Base-by-base conservation (phyloP, 2,797 vertebrate genomes). In the Falco columbarius region DNA sequence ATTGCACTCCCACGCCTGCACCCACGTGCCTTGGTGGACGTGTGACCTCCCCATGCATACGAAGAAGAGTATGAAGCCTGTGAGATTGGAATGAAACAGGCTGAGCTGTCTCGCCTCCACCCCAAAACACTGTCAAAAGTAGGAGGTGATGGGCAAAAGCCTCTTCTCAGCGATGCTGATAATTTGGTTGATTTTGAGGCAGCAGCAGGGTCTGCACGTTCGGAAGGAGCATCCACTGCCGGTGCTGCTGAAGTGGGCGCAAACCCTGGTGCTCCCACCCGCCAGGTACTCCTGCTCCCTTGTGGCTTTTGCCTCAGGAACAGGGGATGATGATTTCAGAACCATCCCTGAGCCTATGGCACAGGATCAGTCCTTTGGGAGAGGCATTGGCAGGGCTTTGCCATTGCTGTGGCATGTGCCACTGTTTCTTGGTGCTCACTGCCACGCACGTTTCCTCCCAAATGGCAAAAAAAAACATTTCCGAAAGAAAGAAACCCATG, bases 381-480 rank as follows among this genome's bases (percentile, higher is more conserved):
- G 6, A n/a, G 27, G 54, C 42, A 44, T 52, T 1, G 1, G 27
- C 75, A 67, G 62, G 24, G 27, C 29, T 65, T 7, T 46, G 61
- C 6, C 13, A 2, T 14, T 7, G 42, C 32, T 34, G 36, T 29
- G 55, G 30, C 16, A 0, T 0, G 7, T 19, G 38, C 38, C 34
- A 2, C 0, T 0, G 34, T 30, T 38, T 38, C 42, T 10, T 22
- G 6, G 51, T 4, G 40, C 77, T 52, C 13, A 1, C 47, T 19
- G 56, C 26, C 14, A 1, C 3, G 1, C 0, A 1, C 14, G 12
- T 52, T 81, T 89, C 59, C 34, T 51, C 36, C 63, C 1, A 0
- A 24, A 8, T 3, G 15, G 36, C 36, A 61, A 81, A 75, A 52
- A 4, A 46, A 46, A 10, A 15, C 17, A 1, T 38, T 76, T 73